Evolutionary conservation across 2,888 invertebrate species (phyloP).

Genomic region (Pollenia angustigena): DNA sequence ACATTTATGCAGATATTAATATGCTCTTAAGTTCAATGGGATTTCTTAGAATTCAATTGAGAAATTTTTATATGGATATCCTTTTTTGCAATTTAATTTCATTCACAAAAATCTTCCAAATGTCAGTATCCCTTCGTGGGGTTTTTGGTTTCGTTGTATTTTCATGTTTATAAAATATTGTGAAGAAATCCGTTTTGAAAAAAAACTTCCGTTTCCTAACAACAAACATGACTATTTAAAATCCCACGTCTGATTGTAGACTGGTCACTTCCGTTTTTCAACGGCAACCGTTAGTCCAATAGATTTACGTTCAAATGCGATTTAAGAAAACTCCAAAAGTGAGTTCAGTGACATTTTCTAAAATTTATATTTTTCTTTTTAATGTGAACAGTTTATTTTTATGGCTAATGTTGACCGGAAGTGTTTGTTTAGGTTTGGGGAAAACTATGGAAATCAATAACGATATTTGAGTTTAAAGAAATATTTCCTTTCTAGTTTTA

Average conservation of each 20-base stretch:
- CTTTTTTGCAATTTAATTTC: slow-evolving; percentile 49
- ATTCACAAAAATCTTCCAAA: slow-evolving; percentile 58
- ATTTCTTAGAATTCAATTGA: slow-evolving; percentile 69
- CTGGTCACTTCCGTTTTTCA: slow-evolving; percentile 28
- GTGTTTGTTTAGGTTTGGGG: slow-evolving; percentile 22
- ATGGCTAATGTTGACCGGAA: slow-evolving; percentile 19
- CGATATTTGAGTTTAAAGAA: neutral
- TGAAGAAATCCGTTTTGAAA: slow-evolving; percentile 24
- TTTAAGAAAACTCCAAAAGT: neutral
- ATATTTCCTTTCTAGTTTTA: slow-evolving; percentile 2
- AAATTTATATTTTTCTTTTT: neutral
- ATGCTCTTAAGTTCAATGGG: slow-evolving; percentile 19
- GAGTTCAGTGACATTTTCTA: slow-evolving; percentile 13
- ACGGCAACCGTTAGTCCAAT: slow-evolving; percentile 42
- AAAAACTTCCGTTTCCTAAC: slow-evolving; percentile 64
- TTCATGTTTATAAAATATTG: neutral
- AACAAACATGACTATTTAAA: slow-evolving; percentile 3
- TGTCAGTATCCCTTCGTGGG: neutral
- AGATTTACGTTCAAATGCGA: neutral
- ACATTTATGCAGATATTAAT: neutral
- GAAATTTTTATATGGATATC: slow-evolving; percentile 48
- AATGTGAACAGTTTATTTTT: neutral
- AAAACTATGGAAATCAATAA: neutral
- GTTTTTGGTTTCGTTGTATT: neutral
- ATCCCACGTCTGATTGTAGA: slow-evolving; percentile 49